These are phyloP conservation scores for Habroteleia sp. DNA, from an alignment of 2,888 invertebrate genomes.

Conservation along the genomic window DNA sequence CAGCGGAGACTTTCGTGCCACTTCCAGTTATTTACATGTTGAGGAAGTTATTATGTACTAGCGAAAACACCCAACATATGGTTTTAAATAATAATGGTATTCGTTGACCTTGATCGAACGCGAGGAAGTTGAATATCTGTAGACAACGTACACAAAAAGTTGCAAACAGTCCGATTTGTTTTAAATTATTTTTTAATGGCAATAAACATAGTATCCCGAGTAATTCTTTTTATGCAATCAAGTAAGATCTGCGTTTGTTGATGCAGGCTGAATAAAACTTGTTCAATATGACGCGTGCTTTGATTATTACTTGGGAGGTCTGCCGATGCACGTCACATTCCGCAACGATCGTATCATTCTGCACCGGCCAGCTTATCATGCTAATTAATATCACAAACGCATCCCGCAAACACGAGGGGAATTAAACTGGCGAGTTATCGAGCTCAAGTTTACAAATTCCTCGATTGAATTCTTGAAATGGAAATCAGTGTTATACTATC, in stretches of 20 bases:
- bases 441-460: constrained; percentile 10
- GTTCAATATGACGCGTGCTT: constrained; percentile 13
- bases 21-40: constrained; percentile 77
- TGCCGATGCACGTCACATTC: constrained; percentile 14
- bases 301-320: constrained; percentile 27
- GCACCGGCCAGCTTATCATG: constrained; percentile 5
- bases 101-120: constrained; percentile 32
- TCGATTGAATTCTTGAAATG: constrained; percentile 2
- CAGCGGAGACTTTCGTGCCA: constrained; percentile 72
- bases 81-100: constrained; percentile 57
- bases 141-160: no score
- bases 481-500: constrained; percentile 10
- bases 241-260: no score
- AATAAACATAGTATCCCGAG: no score
- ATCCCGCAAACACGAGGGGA: neutral
- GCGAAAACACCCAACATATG: constrained; percentile 70
- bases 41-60: constrained; percentile 75
- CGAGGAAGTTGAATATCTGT: no score
- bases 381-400: constrained; percentile 19
- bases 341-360: constrained; percentile 13
- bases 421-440: neutral
- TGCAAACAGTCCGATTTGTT: no score
- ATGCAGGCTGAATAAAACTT: constrained; percentile 31
- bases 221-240: no score
- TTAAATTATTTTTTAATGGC: no score